Evolutionary conservation across 1,140 invertebrate species (phyloP).

Genomic region (Zaprionus davidi): DNA sequence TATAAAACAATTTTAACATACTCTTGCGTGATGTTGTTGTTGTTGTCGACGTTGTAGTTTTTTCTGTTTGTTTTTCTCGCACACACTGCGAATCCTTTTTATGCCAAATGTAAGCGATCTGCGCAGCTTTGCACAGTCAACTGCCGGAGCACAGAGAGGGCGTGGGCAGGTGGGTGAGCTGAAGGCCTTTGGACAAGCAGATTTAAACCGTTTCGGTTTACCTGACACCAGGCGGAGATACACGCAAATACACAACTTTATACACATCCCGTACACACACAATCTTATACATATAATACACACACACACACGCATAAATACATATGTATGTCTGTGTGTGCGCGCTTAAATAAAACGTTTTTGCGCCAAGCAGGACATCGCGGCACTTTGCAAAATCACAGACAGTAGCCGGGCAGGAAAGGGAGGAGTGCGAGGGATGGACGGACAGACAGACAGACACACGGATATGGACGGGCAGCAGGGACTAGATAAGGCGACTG

Average conservation of each 20-base stretch:
- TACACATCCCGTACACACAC: not conserved
- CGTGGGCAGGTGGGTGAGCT: conserved; percentile 20
- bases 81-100: conserved; percentile 62
- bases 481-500: conserved; percentile 34
- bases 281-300: conserved; percentile 19
- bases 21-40: conserved; percentile 43
- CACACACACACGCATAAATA: conserved; percentile 37
- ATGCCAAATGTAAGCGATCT: conserved; percentile 81
- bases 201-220: conserved; percentile 81
- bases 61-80: conserved; percentile 20
- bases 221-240: conserved; percentile 62
- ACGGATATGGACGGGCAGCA: not conserved
- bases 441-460: not conserved
- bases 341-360: conserved; percentile 76
- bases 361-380: conserved; percentile 68
- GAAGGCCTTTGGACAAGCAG: conserved; percentile 62
- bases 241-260: conserved; percentile 1
- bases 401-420: conserved; percentile 32
- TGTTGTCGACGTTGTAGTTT: conserved; percentile 30
- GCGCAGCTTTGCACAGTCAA: conserved; percentile 67
- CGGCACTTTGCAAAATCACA: conserved; percentile 76
- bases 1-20: conserved; percentile 79
- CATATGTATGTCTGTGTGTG: conserved; percentile 25
- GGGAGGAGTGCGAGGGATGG: not conserved
- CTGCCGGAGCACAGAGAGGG: conserved; percentile 36